A percentile compares a stretch with the other conserved stretches of the same genome.
phyloP scores from a whole-genome alignment of 2,797 vertebrate genomes.

The Xenops minutus region DNA sequence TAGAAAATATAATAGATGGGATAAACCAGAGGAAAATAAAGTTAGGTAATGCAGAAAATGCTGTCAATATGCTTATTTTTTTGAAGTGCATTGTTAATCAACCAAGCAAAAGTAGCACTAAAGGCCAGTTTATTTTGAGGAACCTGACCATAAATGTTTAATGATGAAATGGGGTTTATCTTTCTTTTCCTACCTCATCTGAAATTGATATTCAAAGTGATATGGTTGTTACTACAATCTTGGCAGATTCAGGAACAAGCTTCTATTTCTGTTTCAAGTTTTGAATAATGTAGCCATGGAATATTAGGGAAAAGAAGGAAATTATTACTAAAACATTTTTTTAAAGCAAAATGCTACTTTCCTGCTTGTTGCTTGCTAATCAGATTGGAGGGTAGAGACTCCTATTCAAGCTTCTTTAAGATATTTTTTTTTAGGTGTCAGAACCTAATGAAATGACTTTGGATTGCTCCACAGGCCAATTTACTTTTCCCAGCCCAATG shows the following conservation, averaged over 20 bases:
- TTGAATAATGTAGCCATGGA: background rate
- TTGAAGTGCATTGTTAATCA: background rate
- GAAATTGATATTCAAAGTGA: conserved; percentile 3
- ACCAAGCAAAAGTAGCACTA: background rate
- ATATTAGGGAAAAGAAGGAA: background rate
- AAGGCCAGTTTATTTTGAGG: background rate
- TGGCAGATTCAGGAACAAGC: background rate
- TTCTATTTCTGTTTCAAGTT: background rate
- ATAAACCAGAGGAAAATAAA: background rate
- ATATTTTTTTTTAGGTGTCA: background rate
- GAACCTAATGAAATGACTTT: background rate
- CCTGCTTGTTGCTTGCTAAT: background rate
- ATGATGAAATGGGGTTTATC: background rate
- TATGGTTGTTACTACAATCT: background rate
- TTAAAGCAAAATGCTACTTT: background rate
- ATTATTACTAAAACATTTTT: background rate
- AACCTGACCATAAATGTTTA: background rate
- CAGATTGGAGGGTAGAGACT: background rate
- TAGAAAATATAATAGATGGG: background rate
- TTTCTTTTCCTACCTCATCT: background rate
- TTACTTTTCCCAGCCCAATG: background rate
- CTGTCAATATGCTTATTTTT: background rate
- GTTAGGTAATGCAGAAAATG: background rate
- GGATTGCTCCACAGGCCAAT: background rate
- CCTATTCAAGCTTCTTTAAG: background rate